Conservation (phyloP, 2,113 vertebrate species). For the Lagopus muta region DNA sequence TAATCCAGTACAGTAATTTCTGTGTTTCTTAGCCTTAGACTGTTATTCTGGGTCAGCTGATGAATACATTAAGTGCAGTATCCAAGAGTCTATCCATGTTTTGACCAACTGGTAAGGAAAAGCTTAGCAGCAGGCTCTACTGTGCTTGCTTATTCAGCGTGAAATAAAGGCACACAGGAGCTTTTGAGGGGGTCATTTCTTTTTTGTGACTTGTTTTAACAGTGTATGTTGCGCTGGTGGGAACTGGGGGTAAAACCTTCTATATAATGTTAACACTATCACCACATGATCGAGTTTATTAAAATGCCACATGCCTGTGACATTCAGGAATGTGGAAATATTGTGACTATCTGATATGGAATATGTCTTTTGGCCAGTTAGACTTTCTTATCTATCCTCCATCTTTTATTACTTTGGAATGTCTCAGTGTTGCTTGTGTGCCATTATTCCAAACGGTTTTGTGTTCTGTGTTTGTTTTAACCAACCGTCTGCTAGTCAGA, state of each 20-base stretch:
- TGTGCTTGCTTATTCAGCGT: constrained; percentile 49
- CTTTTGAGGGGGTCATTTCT: constrained; percentile 39
- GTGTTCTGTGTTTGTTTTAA: background rate
- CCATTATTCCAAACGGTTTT: fast-evolving
- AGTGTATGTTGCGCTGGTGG: constrained; percentile 1
- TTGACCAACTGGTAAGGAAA: constrained; percentile 59
- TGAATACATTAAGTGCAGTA: constrained; percentile 49
- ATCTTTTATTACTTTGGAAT: background rate
- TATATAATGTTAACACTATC: background rate
- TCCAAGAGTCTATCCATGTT: constrained; percentile 50
- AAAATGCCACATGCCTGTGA: background rate
- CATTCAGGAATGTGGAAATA: background rate
- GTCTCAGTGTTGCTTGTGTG: background rate
- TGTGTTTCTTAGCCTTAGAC: constrained; percentile 33
- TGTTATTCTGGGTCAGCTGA: constrained; percentile 63
- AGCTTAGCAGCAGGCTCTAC: constrained; percentile 45
- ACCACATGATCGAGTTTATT: background rate
- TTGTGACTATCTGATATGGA: background rate
- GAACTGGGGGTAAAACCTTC: background rate
- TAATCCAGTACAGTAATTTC: constrained; percentile 24
- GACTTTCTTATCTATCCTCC: background rate
- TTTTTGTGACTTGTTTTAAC: constrained; percentile 41
- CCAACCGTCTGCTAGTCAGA: background rate
- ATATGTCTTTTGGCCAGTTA: background rate
- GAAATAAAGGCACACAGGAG: constrained; percentile 64